A percentile compares a stretch with the other conserved stretches of the same genome.
phyloP scores from a whole-genome alignment of 2,888 invertebrate genomes.

The Polymixis lichenea region DNA sequence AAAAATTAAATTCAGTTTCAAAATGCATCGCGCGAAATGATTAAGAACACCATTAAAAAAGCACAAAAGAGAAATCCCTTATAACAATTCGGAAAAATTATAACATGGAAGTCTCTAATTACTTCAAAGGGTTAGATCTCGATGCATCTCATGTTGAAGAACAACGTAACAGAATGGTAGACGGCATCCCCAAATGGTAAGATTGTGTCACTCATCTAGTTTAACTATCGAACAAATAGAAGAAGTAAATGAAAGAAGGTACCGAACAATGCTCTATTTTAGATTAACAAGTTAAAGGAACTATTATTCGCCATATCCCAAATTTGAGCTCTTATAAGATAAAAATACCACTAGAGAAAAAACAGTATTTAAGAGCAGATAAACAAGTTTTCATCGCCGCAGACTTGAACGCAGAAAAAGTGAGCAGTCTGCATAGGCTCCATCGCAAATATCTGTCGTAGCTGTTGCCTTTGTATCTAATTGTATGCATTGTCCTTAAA shows the following conservation, averaged over 20 bases:
- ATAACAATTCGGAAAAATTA: neutral
- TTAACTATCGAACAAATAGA: neutral
- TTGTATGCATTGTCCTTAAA: conserved; percentile 17
- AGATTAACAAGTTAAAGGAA: neutral
- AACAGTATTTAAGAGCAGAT: neutral
- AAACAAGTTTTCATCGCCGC: neutral
- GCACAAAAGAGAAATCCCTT: neutral
- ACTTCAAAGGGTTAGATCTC: neutral
- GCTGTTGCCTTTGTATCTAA: conserved; percentile 11
- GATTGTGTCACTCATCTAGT: no score
- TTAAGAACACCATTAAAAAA: neutral
- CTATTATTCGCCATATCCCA: neutral
- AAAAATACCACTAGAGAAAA: neutral
- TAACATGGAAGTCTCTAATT: neutral
- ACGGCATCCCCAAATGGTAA: neutral
- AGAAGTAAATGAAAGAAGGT: neutral
- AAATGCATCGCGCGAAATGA: no score
- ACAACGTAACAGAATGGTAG: neutral
- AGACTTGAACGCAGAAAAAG: neutral
- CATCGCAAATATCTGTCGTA: neutral
- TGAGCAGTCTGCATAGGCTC: neutral
- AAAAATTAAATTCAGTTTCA: no score
- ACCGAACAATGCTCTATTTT: neutral
- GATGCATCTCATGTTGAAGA: neutral
- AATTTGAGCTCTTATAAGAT: neutral